These are phyloP conservation scores for Tragopan temminckii DNA, from an alignment of 2,797 vertebrate genomes.

Conservation along the genomic window DNA sequence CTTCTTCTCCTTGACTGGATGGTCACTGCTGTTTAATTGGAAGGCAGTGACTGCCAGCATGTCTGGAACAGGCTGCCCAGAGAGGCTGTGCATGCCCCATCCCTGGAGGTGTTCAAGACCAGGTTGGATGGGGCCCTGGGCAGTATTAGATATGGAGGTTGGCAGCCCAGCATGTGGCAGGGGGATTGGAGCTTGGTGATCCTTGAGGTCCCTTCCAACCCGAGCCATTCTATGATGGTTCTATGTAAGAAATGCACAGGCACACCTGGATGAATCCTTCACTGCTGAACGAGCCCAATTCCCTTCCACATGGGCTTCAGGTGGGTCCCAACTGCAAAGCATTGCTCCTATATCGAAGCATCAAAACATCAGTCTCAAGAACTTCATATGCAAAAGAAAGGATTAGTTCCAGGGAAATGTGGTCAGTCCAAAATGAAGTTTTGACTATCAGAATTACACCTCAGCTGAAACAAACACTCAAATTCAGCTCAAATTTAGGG, in stretches of 20 bases:
- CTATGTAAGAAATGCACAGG: not conserved
- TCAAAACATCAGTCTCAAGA: not conserved
- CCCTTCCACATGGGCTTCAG: not conserved
- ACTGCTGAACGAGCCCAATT: not conserved
- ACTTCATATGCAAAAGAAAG: not conserved
- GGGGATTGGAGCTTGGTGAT: too few relatives aligned
- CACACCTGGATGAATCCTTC: not conserved
- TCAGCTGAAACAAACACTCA: not conserved
- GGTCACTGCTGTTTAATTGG: not conserved
- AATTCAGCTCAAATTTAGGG: not conserved
- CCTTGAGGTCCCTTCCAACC: too few relatives aligned
- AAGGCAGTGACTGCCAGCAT: not conserved
- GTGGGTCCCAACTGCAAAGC: not conserved
- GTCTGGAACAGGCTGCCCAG: too few relatives aligned
- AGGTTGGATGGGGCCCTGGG: too few relatives aligned
- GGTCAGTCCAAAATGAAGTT: not conserved
- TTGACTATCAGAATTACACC: not conserved
- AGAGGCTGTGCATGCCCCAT: too few relatives aligned
- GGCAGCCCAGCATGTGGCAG: too few relatives aligned
- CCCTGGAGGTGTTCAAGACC: too few relatives aligned
- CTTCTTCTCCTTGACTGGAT: not conserved
- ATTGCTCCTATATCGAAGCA: not conserved
- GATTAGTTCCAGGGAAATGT: not conserved
- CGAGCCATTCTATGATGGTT: too few relatives aligned
- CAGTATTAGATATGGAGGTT: too few relatives aligned